These are phyloP conservation scores for Chrysogorgia sp. DNA, from an alignment of 92 coral and sea anemone species.

Conservation along the genomic window DNA sequence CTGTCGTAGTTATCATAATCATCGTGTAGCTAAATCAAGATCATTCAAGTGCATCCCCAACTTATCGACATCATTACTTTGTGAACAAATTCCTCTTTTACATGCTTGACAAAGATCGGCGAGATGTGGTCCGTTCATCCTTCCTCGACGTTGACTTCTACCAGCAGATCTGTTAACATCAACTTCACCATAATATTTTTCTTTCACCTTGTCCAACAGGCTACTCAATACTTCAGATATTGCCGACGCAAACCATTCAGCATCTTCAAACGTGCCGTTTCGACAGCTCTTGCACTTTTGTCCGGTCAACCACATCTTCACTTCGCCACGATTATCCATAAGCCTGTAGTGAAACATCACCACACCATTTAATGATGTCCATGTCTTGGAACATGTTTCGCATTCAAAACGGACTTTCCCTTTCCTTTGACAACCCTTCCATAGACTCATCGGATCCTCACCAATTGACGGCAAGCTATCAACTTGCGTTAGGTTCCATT, in stretches of 20 bases:
- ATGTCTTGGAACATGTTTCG: not conserved
- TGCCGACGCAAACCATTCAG: not conserved
- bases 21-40: too few relatives aligned
- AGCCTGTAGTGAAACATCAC: slow-evolving; percentile 2
- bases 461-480: not conserved
- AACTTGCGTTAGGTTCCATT: not conserved
- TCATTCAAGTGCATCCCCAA: too few relatives aligned
- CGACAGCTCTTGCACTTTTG: slow-evolving; percentile 8
- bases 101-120: not conserved
- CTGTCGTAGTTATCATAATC: too few relatives aligned
- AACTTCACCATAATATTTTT: not conserved
- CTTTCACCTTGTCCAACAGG: not conserved
- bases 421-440: not conserved
- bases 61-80: not conserved
- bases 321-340: not conserved
- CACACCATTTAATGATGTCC: not conserved
- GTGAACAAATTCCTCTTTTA: not conserved
- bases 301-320: slow-evolving; percentile 5
- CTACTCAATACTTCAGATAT: not conserved
- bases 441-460: not conserved
- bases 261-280: not conserved
- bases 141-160: not conserved
- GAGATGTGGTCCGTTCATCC: not conserved
- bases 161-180: not conserved
- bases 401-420: not conserved